Evolutionary conservation across 1,140 invertebrate species (phyloP), one percentile per base, ranked within the genome.

Genomic region (Tetramorium parvispinum): DNA sequence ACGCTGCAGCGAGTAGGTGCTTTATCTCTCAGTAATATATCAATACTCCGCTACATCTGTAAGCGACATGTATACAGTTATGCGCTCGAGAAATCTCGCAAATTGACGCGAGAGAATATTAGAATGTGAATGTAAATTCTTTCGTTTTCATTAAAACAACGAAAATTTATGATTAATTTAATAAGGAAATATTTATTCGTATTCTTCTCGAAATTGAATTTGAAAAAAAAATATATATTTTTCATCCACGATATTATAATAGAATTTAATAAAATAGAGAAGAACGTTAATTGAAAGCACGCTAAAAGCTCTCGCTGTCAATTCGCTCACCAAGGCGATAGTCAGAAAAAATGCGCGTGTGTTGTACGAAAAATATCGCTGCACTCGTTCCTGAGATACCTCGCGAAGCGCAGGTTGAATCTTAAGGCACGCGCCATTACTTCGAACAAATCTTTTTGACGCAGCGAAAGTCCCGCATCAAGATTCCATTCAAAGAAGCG

Each of bases 401-500:
- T 27, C 37, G 66, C 49, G 32, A 53, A 11, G 77, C 66, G 51
- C 13, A 32, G 40, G 66, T 82, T 82, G 51, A 71, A 82, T 70
- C 65, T 82, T 57, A 82, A 82, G 37, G 24, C 79, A 82, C 79
- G 79, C 79, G 79, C 79, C 79, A 82, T 82, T 82, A 82, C 79
- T 71, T 57, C 37, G 51, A 32, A 71, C 78, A 71, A 85, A 85
- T 85, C 71, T 85, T 77, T 77, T 85, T 75, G 43, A 85, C 55
- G 73, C 49, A 78, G 59, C 82, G 46, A 61, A 53, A 65, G 57
- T 85, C 59, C 57, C 73, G 82, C 82, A 85, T 85, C 70, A 65
- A 85, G 73, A 85, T 85, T 77, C 73, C 82, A 76, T 85, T 75
- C 70, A 85, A 85, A 85, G 82, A 77, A 65, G 73, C 82, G 71